A percentile compares a stretch with the other conserved stretches of the same genome.
phyloP scores from a whole-genome alignment of 1,140 invertebrate species.

The Physella acuta region DNA sequence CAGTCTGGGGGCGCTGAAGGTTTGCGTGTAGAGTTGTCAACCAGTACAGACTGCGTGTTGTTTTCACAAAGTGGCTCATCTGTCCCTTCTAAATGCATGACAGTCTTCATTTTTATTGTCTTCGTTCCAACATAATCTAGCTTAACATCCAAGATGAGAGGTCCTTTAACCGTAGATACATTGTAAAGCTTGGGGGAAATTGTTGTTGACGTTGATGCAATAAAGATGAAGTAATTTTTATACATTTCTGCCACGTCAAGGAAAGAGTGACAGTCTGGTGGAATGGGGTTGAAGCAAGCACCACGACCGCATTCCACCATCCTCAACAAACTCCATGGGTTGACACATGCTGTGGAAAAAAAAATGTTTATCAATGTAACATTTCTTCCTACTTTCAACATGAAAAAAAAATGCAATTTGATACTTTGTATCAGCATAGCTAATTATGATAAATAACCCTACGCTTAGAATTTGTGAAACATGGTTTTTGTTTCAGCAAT shows the following conservation, averaged over 20 bases:
- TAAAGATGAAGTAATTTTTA: conserved; percentile 2
- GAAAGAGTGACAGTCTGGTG: neutral
- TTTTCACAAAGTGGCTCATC: neutral
- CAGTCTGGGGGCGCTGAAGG: neutral
- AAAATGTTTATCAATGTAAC: too few species aligned
- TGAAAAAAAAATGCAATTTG: too few species aligned
- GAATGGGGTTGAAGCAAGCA: neutral
- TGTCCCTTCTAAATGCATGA: neutral
- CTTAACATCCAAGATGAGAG: neutral
- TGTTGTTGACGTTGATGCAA: conserved; percentile 10
- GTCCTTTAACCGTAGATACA: neutral
- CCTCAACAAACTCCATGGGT: conserved; percentile 1
- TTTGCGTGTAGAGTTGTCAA: neutral
- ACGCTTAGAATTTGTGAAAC: too few species aligned
- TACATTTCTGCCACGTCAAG: neutral
- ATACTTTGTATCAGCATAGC: too few species aligned
- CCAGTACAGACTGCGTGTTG: conserved; percentile 3
- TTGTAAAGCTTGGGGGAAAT: conserved; percentile 2
- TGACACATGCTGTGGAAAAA: conserved; percentile 1
- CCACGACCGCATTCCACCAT: neutral
- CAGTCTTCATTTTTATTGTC: neutral
- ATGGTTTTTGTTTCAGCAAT: too few species aligned
- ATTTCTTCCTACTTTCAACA: too few species aligned
- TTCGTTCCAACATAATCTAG: conserved; percentile 1
- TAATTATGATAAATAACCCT: too few species aligned